Evolutionary conservation across 37 sponge, comb jelly and placozoan species (phyloP).

Genomic region (Diacarnus erythraeanus): DNA sequence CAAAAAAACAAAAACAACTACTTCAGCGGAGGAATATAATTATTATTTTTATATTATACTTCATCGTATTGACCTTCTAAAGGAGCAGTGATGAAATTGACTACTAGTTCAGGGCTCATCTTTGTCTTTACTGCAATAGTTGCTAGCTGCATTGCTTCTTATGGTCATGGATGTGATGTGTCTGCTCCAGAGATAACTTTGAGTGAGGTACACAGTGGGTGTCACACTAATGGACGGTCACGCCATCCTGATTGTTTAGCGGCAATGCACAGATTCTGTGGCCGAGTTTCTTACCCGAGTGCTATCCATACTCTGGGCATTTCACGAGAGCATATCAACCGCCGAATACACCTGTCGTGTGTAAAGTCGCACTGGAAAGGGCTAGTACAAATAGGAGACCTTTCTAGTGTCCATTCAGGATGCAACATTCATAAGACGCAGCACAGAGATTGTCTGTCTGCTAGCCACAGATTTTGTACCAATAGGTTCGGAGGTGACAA

Average conservation of each 20-base stretch:
- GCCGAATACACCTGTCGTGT: conserved; percentile 2
- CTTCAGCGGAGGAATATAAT: too few species aligned
- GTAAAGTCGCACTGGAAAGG: conserved; percentile 2
- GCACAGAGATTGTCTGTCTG: conserved; percentile 9
- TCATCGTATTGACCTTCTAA: too few species aligned
- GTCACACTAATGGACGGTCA: neutral
- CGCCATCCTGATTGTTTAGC: conserved; percentile 25
- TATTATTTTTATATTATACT: too few species aligned
- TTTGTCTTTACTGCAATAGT: too few species aligned
- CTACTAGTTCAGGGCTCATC: too few species aligned
- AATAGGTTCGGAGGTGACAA: neutral
- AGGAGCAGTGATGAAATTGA: too few species aligned
- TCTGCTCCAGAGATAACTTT: conserved; percentile 1
- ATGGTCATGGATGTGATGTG: too few species aligned
- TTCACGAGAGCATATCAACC: conserved; percentile 2
- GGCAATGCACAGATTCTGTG: conserved; percentile 16
- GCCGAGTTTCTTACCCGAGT: neutral
- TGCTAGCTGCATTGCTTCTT: too few species aligned
- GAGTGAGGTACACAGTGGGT: conserved; percentile 15
- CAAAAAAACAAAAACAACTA: too few species aligned
- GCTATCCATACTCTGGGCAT: neutral
- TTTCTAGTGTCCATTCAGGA: neutral
- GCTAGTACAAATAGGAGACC: neutral
- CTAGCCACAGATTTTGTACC: conserved; percentile 9
- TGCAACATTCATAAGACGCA: neutral